Base-by-base conservation (phyloP, 2,888 invertebrate genomes). In the Scrobipalpa costella region DNA sequence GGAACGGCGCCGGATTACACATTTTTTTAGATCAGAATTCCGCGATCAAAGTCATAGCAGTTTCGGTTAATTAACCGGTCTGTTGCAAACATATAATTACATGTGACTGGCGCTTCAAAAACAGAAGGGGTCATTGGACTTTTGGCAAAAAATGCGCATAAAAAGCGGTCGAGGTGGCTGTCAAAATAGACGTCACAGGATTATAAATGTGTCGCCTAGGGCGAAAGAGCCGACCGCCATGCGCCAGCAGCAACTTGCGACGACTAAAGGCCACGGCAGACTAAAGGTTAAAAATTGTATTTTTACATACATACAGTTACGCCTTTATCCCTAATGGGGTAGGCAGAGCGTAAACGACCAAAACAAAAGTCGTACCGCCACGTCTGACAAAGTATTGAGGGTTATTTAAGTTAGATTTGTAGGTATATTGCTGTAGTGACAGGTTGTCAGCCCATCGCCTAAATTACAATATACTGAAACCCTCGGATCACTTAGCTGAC, bases 111-210 rank as follows among this genome's bases (percentile, higher is more conserved):
- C 80, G 77, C 78, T 76, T 78, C 78, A 78, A 76, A 78, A 73
- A 72, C 74, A 73, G 72, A 72, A 66, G 74, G 74, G 88, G 83
- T 85, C 85, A 76, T 77, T 81, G 87, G 68, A 79, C 89, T 70
- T 73, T 49, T 68, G 63, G 78, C 75, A 87, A 83, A 83, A 87
- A 86, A 72, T 69, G 69, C 69, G 73, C 73, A 69, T 57, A 82
- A 84, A 81, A 85, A 84, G 73, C 74, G 74, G 78, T 71, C 73
- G 77, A 77, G 78, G 69, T 68, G 75, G 80, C 84, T 85, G 88
- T 89, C 90, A 88, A 85, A 88, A 86, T 82, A 85, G 77, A 83
- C 88, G 88, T 88, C 88, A 88, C 88, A 75, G 88, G 88, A 85
- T 87, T 88, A 88, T 88, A 79, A 83, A 88, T 85, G 84, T 84